Evolutionary conservation across 2,797 vertebrate genomes (phyloP), one percentile per base, ranked within the genome.

Genomic region (Megaceryle alcyon): DNA sequence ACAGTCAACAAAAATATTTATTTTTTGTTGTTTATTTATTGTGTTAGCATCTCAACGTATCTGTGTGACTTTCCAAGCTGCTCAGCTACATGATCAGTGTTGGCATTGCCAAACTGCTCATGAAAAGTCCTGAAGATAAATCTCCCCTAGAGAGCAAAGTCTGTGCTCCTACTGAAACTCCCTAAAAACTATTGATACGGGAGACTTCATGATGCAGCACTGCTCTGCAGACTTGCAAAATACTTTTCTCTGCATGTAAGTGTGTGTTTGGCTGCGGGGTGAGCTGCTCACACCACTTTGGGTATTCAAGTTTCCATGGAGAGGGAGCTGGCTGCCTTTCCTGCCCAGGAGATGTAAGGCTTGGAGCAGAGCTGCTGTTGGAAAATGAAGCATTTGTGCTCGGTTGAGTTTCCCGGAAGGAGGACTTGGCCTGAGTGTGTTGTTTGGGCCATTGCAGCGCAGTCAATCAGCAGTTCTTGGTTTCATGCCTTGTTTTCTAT

Each of bases 231-330:
- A 46, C 59, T 80, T 77, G 19, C n/a, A 77, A 57, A 66, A 69
- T 8, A 6, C 9, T 37, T 71, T 61, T 44, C 25, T 91, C 46
- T 86, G 33, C 29, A 1, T 59, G 18, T 35, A 19, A 60, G 60
- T 33, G 3, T 14, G 54, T 10, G 57, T 29, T 65, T 46, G 43
- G n/a, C 75, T 54, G 66, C 41, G 63, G 43, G 54, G 33, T 63
- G 59, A 81, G n/a, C 82, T 66, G 82, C 84, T 91, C 18, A 1
- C 28, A 7, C 51, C 15, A 5, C 56, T 86, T 46, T 14, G 70
- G 70, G 59, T 43, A 28, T 88, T 91, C 14, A 33, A 21, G 85
- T 94, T 95, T 94, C 92, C 79, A 68, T 90, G 92, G 94, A 90
- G 82, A 72, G 31, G 25, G 76, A 70, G 46, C 69, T 94, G 94